Evolutionary conservation across 2,888 invertebrate species (phyloP), one percentile per base, ranked within the genome.

Genomic region (Pyrrhosoma nymphula): DNA sequence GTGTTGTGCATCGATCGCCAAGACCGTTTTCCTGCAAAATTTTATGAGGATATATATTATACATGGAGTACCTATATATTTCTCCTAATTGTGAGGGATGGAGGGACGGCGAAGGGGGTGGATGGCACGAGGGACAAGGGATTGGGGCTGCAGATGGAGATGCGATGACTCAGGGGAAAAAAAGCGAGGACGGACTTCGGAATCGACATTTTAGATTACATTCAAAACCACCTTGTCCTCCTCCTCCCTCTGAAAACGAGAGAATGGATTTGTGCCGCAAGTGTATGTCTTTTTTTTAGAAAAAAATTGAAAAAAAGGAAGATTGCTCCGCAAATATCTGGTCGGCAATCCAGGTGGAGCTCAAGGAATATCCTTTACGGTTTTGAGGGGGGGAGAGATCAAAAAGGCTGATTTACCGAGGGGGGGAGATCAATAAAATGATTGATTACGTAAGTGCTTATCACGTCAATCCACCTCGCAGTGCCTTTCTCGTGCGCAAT

Each of bases 381-480:
- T 26, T 82, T 69, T 3, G 93, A 69, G 63, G 35, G 18, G 26
- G 93, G 30, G 16, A 16, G 60, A 26, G 93, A 63, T 93, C 63
- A 55, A 82, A 82, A 82, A 82, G 82, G 82, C 82, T 82, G 82
- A 35, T 82, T 30, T 35, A 26, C 35, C 35, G 16, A 82, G 82
- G 82, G 82, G 18, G n/a, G 82, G 35, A 14, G 69, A 63, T 39
- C 47, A 93, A 93, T 47, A 93, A 47, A 39, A 75, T 93, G 63
- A 47, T 93, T 69, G 69, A 69, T 93, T 93, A 93, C 69, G 69
- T 69, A 93, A 93, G 69, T 93, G 93, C 39, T 93, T 75, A 69
- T 69, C 55, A 35, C 69, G 93, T 47, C 69, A 93, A 93, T 69
- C 63, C 26, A 82, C 82, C 35, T 35, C 18, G 35, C 82, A 14